Evolutionary conservation across 2,888 invertebrate genomes (phyloP), one percentile per base, ranked within the genome.

Genomic region (Chloroclystis v-ata): DNA sequence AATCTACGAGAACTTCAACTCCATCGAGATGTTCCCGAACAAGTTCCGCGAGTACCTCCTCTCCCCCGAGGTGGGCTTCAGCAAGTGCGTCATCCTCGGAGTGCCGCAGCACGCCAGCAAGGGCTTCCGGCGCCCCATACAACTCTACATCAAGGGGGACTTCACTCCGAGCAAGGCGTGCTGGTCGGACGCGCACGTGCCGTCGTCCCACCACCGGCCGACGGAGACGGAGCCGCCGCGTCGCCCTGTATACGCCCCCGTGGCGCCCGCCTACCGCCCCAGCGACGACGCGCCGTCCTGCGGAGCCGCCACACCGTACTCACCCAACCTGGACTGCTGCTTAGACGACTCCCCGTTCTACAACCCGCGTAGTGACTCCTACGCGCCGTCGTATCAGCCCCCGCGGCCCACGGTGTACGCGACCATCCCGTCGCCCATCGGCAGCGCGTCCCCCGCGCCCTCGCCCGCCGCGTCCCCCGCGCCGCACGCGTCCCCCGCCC

Each of bases 31-130:
- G 70, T 94, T 93, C 63, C 99, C 99, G 5, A 94, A 96, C 63
- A 94, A 95, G 70, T 99, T 99, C 78, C 94, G 95, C 40, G 96
- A 97, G 69, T 99, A 95, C 81, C 90, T 99, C 28, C 89, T 98
- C 2, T 94, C 95, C 13, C 90, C 93, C 0, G 97, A 97, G 71
- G 95, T 98, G 33, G 98, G 98, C 3, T 98, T 98, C 83, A 93
- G 93, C 68, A 95, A 95, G 71, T 95, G 95, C 71, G 95, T 95
- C 70, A 92, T 95, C 1, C 84, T 98, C 32, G 96, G 95, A 20
- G 92, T 92, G 1, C 94, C 96, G 3, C 90, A 92, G 64, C 95
- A 97, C 76, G 92, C 93, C 50, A 93, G 94, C 57, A 96, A 95
- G 85, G 98, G 97, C 13, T 97, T 97, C 79, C 92, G 94, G 59